Conservation (phyloP, 2,888 invertebrate genomes). For the Syrphus vitripennis region DNA sequence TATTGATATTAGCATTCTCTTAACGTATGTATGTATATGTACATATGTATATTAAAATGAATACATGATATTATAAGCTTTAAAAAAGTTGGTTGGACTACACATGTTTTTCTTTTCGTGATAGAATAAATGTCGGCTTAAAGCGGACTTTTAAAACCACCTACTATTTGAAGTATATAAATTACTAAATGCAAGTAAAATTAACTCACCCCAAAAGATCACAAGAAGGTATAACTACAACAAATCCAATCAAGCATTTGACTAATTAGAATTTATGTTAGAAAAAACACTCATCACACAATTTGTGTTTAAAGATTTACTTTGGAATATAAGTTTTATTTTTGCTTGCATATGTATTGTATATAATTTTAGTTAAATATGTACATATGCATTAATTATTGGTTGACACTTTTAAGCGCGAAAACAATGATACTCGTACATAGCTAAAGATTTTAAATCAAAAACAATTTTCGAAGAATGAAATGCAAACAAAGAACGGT, state of each 20-base stretch:
- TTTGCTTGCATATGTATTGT: neutral
- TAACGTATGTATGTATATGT: neutral
- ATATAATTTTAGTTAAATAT: slow-evolving; percentile 24
- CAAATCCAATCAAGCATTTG: slow-evolving; percentile 34
- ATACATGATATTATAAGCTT: neutral
- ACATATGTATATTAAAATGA: neutral
- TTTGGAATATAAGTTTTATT: slow-evolving; percentile 1
- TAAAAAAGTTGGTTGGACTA: neutral
- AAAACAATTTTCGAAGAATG: slow-evolving; percentile 14
- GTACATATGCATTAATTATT: slow-evolving; percentile 4
- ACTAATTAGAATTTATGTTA: slow-evolving; percentile 1
- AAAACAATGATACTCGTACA: neutral
- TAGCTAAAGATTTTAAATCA: neutral
- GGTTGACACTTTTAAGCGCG: slow-evolving; percentile 44
- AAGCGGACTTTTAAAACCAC: neutral
- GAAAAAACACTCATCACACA: slow-evolving; percentile 6
- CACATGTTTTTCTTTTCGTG: neutral
- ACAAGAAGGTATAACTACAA: neutral
- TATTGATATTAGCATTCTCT: neutral
- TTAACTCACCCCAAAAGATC: slow-evolving; percentile 49
- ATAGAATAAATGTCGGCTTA: neutral
- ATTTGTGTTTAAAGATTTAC: neutral
- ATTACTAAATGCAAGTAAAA: neutral
- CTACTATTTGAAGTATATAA: neutral
- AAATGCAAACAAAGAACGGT: neutral